Evolutionary conservation across 2,113 vertebrate genomes (phyloP).

Genomic region (Podocnemis expansa): DNA sequence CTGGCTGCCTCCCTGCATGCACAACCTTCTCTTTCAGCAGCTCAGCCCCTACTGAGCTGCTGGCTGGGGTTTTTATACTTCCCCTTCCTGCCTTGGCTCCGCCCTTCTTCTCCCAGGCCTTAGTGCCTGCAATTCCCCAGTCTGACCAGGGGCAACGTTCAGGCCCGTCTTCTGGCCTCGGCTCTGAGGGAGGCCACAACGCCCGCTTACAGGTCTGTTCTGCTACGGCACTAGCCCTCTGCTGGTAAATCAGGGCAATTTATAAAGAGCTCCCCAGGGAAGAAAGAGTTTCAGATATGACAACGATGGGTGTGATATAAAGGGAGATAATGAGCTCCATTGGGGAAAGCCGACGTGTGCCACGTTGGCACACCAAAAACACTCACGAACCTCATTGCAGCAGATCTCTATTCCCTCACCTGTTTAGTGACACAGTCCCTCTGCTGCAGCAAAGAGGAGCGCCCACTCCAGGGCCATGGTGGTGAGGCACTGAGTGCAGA

Average conservation of each 20-base stretch:
- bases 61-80: too few relatives aligned
- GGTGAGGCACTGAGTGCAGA: background rate
- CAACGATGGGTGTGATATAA: rapidly evolving
- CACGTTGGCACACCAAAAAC: background rate
- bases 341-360: background rate
- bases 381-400: background rate
- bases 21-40: too few relatives aligned
- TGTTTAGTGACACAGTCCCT: background rate
- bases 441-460: background rate
- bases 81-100: too few relatives aligned
- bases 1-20: too few relatives aligned
- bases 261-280: background rate
- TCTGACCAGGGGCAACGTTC: too few relatives aligned
- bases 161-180: too few relatives aligned
- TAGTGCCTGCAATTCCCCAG: too few relatives aligned
- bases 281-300: background rate
- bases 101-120: too few relatives aligned
- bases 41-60: too few relatives aligned
- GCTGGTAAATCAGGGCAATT: background rate
- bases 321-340: background rate
- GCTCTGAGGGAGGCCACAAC: too few relatives aligned
- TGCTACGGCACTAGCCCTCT: background rate
- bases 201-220: rapidly evolving
- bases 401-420: background rate
- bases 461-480: background rate